Conservation (phyloP, 2,888 invertebrate genomes). For the Busseola fusca region DNA sequence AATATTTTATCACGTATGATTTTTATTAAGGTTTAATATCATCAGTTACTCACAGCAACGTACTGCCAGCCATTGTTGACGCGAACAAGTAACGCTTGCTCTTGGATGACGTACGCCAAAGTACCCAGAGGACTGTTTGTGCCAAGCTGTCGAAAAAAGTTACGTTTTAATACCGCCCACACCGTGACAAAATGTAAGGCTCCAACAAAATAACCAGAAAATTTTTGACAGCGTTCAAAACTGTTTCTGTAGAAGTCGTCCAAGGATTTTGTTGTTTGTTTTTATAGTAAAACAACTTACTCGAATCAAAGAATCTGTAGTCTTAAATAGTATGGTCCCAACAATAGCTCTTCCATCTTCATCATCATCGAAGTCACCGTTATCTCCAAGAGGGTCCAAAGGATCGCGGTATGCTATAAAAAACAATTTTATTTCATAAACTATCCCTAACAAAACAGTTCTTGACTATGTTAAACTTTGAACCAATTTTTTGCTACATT, state of each 20-base stretch:
- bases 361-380: constrained; percentile 81
- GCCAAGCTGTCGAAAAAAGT: constrained; percentile 76
- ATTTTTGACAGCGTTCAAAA: not conserved
- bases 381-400: constrained; percentile 77
- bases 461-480: constrained; percentile 39
- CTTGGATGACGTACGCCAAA: constrained; percentile 96
- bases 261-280: not conserved
- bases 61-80: constrained; percentile 98
- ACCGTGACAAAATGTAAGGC: constrained; percentile 2
- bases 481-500: constrained; percentile 57
- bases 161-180: not conserved
- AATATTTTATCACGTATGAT: too few species aligned
- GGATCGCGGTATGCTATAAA: constrained; percentile 77
- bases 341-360: constrained; percentile 84
- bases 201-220: not conserved
- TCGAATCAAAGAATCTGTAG: constrained; percentile 81
- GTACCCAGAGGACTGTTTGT: constrained; percentile 92
- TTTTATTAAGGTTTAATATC: not conserved
- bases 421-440: constrained; percentile 33
- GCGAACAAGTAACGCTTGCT: constrained; percentile 96
- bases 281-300: constrained; percentile 66
- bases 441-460: constrained; percentile 18
- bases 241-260: too few species aligned
- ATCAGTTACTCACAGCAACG: constrained; percentile 92
- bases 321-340: constrained; percentile 83